A percentile compares a stretch with the other conserved stretches of the same genome.
Evolutionary conservation across 2,797 vertebrate genomes (phyloP).

Genomic region (Ctenochaetus hawaiiensis): DNA sequence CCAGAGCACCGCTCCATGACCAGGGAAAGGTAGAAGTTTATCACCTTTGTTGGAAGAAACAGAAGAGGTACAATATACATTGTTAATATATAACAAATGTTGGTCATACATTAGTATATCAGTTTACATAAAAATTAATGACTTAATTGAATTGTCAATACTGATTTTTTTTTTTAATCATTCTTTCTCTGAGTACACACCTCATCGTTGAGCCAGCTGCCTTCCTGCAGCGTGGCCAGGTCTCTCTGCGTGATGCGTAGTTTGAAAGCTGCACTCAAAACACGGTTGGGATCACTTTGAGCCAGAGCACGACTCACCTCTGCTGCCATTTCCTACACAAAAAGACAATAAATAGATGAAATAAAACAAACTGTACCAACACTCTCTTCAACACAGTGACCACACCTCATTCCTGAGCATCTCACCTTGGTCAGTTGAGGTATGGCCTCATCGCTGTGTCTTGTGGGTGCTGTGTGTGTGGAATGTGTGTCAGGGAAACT

Average conservation of each 20-base stretch:
- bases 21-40: conserved; percentile 96
- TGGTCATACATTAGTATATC: too few relatives aligned
- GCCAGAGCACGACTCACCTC: conserved; percentile 87
- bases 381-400: background rate
- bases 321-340: conserved; percentile 91
- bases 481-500: conserved; percentile 54
- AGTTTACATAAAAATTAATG: too few relatives aligned
- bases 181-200: conserved; percentile 67
- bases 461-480: conserved; percentile 42
- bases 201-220: conserved; percentile 94
- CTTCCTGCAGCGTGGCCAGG: conserved; percentile 89
- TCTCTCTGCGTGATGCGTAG: conserved; percentile 91
- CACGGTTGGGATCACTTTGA: conserved; percentile 84
- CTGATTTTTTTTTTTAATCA: too few relatives aligned
- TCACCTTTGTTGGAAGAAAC: conserved; percentile 80
- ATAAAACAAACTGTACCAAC: background rate
- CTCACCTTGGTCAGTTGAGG: conserved; percentile 89
- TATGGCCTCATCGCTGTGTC: conserved; percentile 81
- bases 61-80: conserved; percentile 2
- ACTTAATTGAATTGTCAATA: too few relatives aligned
- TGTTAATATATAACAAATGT: background rate
- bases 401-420: background rate
- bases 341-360: conserved; percentile 10
- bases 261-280: conserved; percentile 93
- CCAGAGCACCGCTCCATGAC: conserved; percentile 88